These are phyloP conservation scores for Pelecanoides urinatrix DNA, from an alignment of 2,113 vertebrate species.

Conservation along the genomic window DNA sequence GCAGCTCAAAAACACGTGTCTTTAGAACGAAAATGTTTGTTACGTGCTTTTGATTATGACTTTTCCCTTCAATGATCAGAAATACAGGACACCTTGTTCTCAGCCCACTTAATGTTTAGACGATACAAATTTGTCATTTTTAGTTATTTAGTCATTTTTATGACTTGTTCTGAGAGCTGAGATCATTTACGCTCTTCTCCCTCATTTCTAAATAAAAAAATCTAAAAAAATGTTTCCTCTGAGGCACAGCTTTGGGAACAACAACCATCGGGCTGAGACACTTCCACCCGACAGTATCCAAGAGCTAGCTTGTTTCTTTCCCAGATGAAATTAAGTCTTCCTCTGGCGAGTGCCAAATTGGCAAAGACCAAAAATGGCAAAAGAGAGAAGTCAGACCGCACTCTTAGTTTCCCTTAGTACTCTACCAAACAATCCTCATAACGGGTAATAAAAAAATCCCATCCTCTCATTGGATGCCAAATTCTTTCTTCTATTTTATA, in stretches of 20 bases:
- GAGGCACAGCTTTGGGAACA: not conserved
- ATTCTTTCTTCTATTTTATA: not conserved
- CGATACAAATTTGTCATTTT: not conserved
- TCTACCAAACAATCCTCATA: constrained; percentile 6
- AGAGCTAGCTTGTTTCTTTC: not conserved
- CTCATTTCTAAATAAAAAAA: not conserved
- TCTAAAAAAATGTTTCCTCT: not conserved
- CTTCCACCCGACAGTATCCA: not conserved
- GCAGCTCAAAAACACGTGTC: not conserved
- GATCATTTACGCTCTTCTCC: not conserved
- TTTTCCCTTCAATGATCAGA: not conserved
- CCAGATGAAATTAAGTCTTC: constrained; percentile 33
- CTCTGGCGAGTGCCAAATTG: not conserved
- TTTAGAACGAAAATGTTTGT: not conserved
- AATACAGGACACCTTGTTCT: constrained; percentile 30
- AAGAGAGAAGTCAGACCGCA: not conserved
- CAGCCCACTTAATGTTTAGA: constrained; percentile 1
- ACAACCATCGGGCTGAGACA: not conserved
- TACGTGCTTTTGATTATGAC: not conserved
- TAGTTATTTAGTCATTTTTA: constrained; percentile 5
- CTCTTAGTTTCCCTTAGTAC: constrained; percentile 2
- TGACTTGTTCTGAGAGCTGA: not conserved
- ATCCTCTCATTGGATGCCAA: not conserved
- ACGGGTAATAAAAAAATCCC: not conserved
- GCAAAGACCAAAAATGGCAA: constrained; percentile 4